Evolutionary conservation across 2,113 vertebrate species (phyloP), one percentile per base, ranked within the genome.

Genomic region (Anguilla rostrata): DNA sequence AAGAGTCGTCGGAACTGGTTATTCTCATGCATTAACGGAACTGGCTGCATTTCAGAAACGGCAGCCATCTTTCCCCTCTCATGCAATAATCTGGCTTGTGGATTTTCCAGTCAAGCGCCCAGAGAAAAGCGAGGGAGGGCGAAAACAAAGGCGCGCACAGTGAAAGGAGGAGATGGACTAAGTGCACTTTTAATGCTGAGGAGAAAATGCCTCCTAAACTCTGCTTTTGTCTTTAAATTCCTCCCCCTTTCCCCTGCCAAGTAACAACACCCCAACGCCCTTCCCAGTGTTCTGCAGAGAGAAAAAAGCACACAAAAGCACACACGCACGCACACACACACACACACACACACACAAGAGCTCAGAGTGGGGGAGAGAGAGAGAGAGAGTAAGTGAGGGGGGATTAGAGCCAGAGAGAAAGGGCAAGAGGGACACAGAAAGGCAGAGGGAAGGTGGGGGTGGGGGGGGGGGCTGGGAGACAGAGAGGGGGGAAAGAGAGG

Each of bases 11-110:
- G 39, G 46, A 81, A 86, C 83, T 71, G 57, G 29, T 41, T 26
- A 22, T 57, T 81, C 84, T 2, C 87, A 85, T 49, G 41, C 46
- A 49, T 87, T 89, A 85, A 89, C 26, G 53, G 41, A 0, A 26
- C 43, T 90, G 60, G 87, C 85, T 79, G 29, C 78, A 49, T 60
- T 89, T 91, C 82, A 92, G 63, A 89, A 84, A 89, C 75, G 86
- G 66, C 85, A 88, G 88, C 88, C 75, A 91, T 34, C 12, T 34
- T 26, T 91, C 91, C 90, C 90, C 90, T 85, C 63, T 89, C 87
- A 78, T 88, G 78, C 81, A 89, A 90, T 39, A 11, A 56, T 84
- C 3, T 78, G 84, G 81, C 71, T 85, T 82, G 56, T 85, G 46
- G 80, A 75, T 75, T 75, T 75, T 75, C 71, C 71, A 75, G 71